Base-by-base conservation (phyloP, 2,888 invertebrate genomes). In the Quadriops clusia region DNA sequence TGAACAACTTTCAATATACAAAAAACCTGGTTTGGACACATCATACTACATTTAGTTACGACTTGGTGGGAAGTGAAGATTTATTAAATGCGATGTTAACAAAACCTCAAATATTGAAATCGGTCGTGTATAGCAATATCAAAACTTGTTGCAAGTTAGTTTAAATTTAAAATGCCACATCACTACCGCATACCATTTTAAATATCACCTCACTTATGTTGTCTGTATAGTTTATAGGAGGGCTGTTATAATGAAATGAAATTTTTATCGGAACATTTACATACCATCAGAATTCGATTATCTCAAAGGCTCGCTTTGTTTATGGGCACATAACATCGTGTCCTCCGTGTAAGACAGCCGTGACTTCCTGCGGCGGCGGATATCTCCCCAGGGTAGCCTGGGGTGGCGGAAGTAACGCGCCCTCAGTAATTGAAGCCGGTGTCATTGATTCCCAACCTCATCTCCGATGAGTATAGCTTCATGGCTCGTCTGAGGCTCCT, bases 401-500 rank as follows among this genome's bases (percentile, higher is more conserved):
- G 10, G 26, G 26, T 13, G 16, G 15, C 26, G 26, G 26, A 26
- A 26, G 26, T 26, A 26, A 44, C 45, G 40, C 39, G 40, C 34
- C 40, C 39, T 43, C 43, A 40, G 44, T 44, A 45, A 47, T 47
- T 43, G 46, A 46, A 45, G 38, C 24, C 39, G 44, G 43, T 40
- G 42, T 36, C 42, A 43, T 44, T 43, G 45, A 44, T 47, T 43
- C 30, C 36, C n/a, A 31, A 44, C 11, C 41, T 39, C 42, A 43
- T 44, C 42, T 39, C 17, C 38, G 15, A 22, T 32, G 36, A 32
- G n/a, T n/a, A n/a, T n/a, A 28, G 22, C 21, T 28, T 31, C 39
- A 34, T 37, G 34, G 33, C 33, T 28, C 23, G 32, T 28, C 32
- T 40, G 38, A 27, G 33, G 33, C n/a, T n/a, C n/a, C n/a, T n/a